These are phyloP conservation scores for Psilanteris sp. DNA, from an alignment of 1,140 invertebrate genomes.

Conservation along the genomic window DNA sequence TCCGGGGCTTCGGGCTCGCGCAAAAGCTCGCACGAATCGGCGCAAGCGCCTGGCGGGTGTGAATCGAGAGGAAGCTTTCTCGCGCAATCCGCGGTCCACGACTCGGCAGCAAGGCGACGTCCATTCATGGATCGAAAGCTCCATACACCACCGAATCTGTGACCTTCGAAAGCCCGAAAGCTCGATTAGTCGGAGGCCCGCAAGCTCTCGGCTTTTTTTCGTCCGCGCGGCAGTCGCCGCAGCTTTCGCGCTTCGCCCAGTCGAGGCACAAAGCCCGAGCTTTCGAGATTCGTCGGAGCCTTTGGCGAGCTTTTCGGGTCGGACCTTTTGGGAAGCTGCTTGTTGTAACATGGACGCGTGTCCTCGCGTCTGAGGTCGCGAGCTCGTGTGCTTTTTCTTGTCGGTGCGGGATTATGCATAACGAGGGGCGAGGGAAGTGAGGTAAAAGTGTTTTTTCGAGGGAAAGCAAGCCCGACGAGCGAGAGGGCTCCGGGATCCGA, in stretches of 20 bases:
- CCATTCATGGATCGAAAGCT: constrained; percentile 69
- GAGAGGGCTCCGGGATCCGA: constrained; percentile 76
- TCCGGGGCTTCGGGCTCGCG: constrained; percentile 64
- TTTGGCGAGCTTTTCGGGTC: no score
- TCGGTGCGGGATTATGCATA: constrained; percentile 55
- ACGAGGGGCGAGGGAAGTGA: constrained; percentile 60
- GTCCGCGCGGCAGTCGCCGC: no score
- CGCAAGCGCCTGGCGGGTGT: constrained; percentile 47
- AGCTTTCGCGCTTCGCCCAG: no score
- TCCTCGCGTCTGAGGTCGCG: neutral
- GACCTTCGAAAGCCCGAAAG: constrained; percentile 28
- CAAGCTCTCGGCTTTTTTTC: no score
- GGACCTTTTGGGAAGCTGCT: no score
- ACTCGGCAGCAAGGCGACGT: constrained; percentile 51
- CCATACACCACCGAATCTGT: constrained; percentile 34
- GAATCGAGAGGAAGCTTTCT: constrained; percentile 66
- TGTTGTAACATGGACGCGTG: neutral
- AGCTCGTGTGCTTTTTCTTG: neutral
- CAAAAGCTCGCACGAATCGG: constrained; percentile 47
- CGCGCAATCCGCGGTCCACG: constrained; percentile 55
- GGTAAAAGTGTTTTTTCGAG: constrained; percentile 79
- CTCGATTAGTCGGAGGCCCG: no score
- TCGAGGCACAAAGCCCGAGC: no score
- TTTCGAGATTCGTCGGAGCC: no score
- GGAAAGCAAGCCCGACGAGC: constrained; percentile 75